These are phyloP conservation scores for Pomatorhinus ruficollis DNA, from an alignment of 2,113 vertebrate genomes.

Conservation along the genomic window DNA sequence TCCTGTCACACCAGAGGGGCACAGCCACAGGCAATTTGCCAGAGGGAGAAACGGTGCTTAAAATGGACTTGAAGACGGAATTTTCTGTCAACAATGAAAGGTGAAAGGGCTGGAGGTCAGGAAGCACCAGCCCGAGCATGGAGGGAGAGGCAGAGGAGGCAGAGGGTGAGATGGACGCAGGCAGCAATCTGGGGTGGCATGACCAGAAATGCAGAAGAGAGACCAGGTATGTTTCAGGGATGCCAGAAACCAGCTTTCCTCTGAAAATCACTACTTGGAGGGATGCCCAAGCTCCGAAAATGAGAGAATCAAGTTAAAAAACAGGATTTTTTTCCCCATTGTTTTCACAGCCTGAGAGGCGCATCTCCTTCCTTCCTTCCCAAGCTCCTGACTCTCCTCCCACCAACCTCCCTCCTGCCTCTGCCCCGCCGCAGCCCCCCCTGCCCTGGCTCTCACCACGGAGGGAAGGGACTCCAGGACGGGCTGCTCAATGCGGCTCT, in stretches of 20 bases:
- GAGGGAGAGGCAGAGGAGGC: not conserved
- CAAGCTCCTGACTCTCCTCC: not conserved
- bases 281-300: not conserved
- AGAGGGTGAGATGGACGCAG: not conserved
- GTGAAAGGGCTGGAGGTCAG: not conserved
- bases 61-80: not conserved
- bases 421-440: not conserved
- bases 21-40: not conserved
- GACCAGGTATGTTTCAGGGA: not conserved
- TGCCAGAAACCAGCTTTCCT: not conserved
- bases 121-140: not conserved
- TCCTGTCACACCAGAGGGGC: accelerated
- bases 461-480: not conserved
- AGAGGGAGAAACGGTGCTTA: not conserved
- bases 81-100: not conserved
- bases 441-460: not conserved
- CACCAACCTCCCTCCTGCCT: not conserved
- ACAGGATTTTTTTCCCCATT: not conserved
- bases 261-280: not conserved
- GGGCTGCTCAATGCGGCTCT: not conserved
- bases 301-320: not conserved
- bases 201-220: not conserved
- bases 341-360: not conserved
- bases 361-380: slow-evolving; percentile 5
- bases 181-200: accelerated